phyloP scores from a whole-genome alignment of 1,140 invertebrate genomes.

The Aphelinus atriplicis region DNA sequence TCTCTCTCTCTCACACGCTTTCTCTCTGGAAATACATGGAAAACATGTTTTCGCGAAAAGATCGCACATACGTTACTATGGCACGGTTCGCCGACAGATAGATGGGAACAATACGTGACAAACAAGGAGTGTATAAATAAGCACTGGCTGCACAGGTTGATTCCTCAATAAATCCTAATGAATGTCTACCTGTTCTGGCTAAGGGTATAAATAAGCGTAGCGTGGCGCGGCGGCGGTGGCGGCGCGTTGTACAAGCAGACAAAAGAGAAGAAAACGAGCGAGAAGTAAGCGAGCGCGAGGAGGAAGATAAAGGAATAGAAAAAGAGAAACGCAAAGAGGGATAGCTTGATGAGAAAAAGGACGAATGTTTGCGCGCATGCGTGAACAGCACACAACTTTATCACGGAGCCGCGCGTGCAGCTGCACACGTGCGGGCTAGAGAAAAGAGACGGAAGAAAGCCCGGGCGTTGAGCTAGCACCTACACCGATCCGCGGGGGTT shows the following conservation, averaged over 20 bases:
- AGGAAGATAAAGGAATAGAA: slow-evolving; percentile 41
- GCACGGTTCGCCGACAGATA: too few species aligned
- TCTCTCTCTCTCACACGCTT: too few species aligned
- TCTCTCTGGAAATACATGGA: too few species aligned
- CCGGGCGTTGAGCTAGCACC: background rate
- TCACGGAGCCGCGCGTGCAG: slow-evolving; percentile 15
- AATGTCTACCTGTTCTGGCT: slow-evolving; percentile 60
- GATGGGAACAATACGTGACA: background rate
- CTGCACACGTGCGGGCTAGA: background rate
- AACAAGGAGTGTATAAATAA: slow-evolving; percentile 48
- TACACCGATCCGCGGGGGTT: slow-evolving; percentile 36
- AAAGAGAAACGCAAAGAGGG: slow-evolving; percentile 29
- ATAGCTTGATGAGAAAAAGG: slow-evolving; percentile 39
- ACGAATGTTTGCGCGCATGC: slow-evolving; percentile 49
- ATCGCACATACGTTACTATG: too few species aligned
- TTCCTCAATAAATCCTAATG: slow-evolving; percentile 65
- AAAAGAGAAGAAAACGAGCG: slow-evolving; percentile 36
- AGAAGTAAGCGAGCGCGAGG: slow-evolving; percentile 34
- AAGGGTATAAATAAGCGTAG: slow-evolving; percentile 58
- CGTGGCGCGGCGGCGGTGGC: background rate
- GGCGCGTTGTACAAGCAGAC: slow-evolving; percentile 16
- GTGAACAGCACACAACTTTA: slow-evolving; percentile 45
- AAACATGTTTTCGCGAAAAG: too few species aligned
- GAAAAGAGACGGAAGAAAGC: slow-evolving; percentile 25
- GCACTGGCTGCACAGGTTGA: slow-evolving; percentile 53